Percentiles rank a stretch among this genome's conserved stretches.
Evolutionary conservation across 2,797 vertebrate species (phyloP).

Genomic region (Heterohyrax brucei): DNA sequence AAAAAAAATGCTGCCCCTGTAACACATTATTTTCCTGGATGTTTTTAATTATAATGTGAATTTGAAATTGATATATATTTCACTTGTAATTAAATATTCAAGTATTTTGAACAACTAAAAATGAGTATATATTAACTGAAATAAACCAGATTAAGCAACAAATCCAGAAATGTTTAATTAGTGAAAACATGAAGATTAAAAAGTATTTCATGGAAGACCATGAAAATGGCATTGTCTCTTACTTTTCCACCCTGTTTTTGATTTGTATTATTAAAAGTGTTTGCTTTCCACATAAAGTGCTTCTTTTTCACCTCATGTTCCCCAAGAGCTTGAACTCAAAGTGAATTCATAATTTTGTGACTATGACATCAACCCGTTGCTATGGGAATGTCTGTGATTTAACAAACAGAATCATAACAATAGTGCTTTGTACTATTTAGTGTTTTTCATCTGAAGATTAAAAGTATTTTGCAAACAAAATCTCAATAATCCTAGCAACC

Average conservation of each 20-base stretch:
- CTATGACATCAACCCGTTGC: conserved; percentile 83
- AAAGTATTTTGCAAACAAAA: conserved; percentile 85
- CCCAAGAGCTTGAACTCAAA: conserved; percentile 79
- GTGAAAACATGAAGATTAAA: conserved; percentile 37
- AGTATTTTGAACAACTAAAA: conserved; percentile 57
- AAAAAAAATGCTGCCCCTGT: background rate
- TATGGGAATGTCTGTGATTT: conserved; percentile 81
- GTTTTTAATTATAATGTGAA: background rate
- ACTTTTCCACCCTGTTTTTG: conserved; percentile 2
- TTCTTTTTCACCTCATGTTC: conserved; percentile 78
- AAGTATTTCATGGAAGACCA: conserved; percentile 36
- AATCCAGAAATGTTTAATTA: conserved; percentile 57
- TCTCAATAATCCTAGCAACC: conserved; percentile 85
- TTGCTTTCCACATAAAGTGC: conserved; percentile 73
- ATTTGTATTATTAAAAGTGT: conserved; percentile 67
- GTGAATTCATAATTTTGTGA: conserved; percentile 84
- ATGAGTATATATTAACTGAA: conserved; percentile 46
- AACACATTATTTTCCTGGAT: background rate
- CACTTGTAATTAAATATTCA: conserved; percentile 54
- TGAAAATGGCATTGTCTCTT: conserved; percentile 31
- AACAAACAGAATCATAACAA: conserved; percentile 87
- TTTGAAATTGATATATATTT: conserved; percentile 42
- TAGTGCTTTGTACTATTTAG: conserved; percentile 81
- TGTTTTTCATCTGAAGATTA: conserved; percentile 83
- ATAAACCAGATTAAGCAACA: conserved; percentile 32